Conservation (phyloP, 2,113 vertebrate genomes). For the Arenaria interpres region DNA sequence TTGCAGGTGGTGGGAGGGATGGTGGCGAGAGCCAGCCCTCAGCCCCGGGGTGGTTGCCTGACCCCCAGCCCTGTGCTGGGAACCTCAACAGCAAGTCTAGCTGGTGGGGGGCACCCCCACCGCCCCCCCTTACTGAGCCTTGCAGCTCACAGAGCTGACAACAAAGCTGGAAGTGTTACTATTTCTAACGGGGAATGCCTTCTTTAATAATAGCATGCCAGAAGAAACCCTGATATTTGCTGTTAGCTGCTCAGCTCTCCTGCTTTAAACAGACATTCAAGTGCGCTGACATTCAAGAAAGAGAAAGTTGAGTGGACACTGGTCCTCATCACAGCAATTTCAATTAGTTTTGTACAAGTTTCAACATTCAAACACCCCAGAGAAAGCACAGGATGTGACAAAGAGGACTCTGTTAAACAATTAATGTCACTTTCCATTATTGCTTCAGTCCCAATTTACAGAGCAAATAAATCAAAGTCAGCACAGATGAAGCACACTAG, state of each 20-base stretch:
- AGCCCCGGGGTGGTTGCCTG: not conserved
- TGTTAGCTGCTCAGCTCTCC: conserved; percentile 25
- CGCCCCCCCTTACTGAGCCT: not conserved
- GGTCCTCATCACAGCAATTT: conserved; percentile 80
- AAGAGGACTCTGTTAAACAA: conserved; percentile 85
- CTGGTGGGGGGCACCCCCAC: not conserved
- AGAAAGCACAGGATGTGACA: conserved; percentile 84
- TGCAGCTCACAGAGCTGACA: not conserved
- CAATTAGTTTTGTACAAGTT: conserved; percentile 79
- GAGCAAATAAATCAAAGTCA: conserved; percentile 93
- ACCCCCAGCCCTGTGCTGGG: not conserved
- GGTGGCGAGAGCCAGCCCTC: not conserved
- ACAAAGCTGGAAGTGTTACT: not conserved
- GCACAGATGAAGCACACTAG: conserved; percentile 72
- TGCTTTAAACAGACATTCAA: conserved; percentile 58
- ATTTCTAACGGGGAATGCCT: conserved; percentile 47
- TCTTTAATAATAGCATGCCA: conserved; percentile 36
- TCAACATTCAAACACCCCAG: conserved; percentile 78
- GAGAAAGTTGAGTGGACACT: conserved; percentile 66
- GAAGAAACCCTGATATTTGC: conserved; percentile 61
- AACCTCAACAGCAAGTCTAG: not conserved
- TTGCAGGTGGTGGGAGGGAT: not conserved
- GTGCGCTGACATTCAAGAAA: conserved; percentile 18
- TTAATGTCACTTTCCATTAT: conserved; percentile 92
- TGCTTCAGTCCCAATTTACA: conserved; percentile 88